Evolutionary conservation across 2,113 vertebrate genomes (phyloP).

Genomic region (Pangasianodon gigas): DNA sequence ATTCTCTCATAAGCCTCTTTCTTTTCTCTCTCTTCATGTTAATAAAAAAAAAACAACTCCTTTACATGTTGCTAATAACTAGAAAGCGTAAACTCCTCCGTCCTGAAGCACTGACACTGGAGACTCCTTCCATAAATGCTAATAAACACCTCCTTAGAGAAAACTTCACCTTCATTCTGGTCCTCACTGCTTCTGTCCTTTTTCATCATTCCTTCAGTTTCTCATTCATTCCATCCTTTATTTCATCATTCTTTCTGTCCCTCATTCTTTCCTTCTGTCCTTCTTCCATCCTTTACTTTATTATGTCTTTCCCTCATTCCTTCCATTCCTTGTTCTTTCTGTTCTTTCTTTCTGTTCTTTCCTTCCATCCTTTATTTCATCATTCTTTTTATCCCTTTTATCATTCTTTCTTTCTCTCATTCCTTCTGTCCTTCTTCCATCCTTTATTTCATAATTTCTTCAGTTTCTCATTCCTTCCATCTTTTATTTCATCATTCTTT

Average conservation of each 20-base stretch:
- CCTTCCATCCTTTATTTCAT: not conserved
- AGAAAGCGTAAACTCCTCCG: not conserved
- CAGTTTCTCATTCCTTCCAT: not conserved
- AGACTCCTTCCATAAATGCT: not conserved
- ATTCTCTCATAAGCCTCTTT: not conserved
- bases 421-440: not conserved
- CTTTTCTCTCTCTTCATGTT: not conserved
- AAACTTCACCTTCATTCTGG: not conserved
- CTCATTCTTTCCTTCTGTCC: not conserved
- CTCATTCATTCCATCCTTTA: not conserved
- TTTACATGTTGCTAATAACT: not conserved
- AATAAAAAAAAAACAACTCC: not conserved
- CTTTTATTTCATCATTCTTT: not conserved
- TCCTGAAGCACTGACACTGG: not conserved
- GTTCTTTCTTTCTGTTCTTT: not conserved
- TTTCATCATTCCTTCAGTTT: not conserved
- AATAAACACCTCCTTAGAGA: not conserved
- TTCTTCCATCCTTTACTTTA: not conserved
- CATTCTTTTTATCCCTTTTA: not conserved
- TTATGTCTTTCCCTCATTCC: no score
- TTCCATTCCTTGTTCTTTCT: not conserved
- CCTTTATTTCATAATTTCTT: not conserved
- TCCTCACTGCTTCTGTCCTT: not conserved
- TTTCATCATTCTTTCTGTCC: not conserved
- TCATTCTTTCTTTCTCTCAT: not conserved